Base-by-base conservation (phyloP, 2,797 vertebrate species). In the Notamacropus eugenii region DNA sequence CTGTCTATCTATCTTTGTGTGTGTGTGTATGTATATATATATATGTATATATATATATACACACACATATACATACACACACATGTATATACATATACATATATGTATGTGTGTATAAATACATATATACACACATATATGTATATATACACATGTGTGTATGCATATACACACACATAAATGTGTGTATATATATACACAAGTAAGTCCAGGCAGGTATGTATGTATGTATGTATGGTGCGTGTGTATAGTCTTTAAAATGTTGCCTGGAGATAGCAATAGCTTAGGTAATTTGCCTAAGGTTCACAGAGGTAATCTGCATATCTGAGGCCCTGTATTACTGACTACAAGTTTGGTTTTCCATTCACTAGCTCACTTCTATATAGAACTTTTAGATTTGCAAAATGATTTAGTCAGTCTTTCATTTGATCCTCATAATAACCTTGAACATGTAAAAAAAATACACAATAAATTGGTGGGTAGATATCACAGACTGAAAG, bases 51-150 rank as follows among this genome's bases (percentile, higher is more conserved):
- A 57, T 0, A 54, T 56, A 5, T n/a, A n/a, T n/a, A n/a, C n/a
- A n/a, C n/a, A n/a, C n/a, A n/a, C n/a, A n/a, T n/a, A n/a, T n/a
- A 54, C 0, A 54, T 8, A 54, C 24, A 92, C 28, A n/a, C 2
- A 67, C 6, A 67, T 50, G 3, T 55, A 1, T 22, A 19, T 4
- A 27, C 4, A 54, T 40, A 50, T 16, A 27, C 1, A 54, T 13
- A 67, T 22, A 29, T 11, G 31, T 27, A 22, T 55, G 4, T 55
- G 4, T 22, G 14, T 16, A 55, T 55, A 16, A 19, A 1, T 2
- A 2, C 0, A 58, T 40, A 62, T 55, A 13, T 55, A 1, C 0
- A 2, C 0, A 74, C 34, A 56, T 31, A 27, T 8, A 58, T 0
- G 62, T 0, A 28, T 11, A 59, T 8, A 29, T 0, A 57, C 0